These are phyloP conservation scores for Variabilichromis moorii DNA, from an alignment of 2,113 vertebrate species.

Conservation along the genomic window DNA sequence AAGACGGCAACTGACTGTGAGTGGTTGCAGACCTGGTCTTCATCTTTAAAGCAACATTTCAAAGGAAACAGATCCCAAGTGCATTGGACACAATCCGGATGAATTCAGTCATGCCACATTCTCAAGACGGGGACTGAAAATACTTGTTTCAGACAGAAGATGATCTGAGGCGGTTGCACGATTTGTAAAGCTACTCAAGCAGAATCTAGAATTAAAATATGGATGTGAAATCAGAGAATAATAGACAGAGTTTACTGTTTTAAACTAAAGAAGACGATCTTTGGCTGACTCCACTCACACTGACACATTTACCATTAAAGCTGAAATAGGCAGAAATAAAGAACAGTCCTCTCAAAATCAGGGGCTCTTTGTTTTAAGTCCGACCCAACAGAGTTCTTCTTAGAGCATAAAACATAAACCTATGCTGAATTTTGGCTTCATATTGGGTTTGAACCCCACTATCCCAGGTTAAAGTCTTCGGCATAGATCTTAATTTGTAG, in stretches of 20 bases:
- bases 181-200: background rate
- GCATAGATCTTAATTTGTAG: background rate
- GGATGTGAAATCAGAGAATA: background rate
- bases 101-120: background rate
- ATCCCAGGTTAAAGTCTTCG: accelerated
- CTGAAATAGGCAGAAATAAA: background rate
- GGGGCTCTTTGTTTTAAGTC: background rate
- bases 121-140: background rate
- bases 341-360: background rate
- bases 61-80: background rate
- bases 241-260: background rate
- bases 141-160: background rate
- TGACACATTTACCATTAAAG: background rate
- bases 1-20: background rate
- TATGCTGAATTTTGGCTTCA: background rate
- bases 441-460: background rate
- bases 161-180: background rate
- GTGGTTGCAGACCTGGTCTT: background rate
- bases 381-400: background rate
- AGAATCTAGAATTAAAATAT: background rate
- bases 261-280: background rate
- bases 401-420: background rate
- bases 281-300: background rate
- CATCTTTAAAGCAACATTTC: background rate
- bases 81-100: background rate